These are phyloP conservation scores for Sicus ferrugineus DNA, from an alignment of 2,888 invertebrate species.

Conservation along the genomic window DNA sequence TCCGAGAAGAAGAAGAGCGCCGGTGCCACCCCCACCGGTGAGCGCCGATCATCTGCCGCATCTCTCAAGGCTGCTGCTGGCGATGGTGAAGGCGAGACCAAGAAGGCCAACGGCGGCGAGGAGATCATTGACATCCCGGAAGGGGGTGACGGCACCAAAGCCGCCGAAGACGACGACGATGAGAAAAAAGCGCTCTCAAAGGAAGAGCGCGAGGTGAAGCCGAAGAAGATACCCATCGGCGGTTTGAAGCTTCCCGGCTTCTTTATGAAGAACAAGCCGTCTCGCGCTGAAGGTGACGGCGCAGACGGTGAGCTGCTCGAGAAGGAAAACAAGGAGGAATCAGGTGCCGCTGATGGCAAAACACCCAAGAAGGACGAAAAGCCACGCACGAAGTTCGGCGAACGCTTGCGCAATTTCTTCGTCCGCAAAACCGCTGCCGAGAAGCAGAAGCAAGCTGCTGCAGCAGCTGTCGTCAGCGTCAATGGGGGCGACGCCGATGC, in stretches of 20 bases:
- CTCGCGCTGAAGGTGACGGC: slow-evolving; percentile 70
- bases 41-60: not conserved
- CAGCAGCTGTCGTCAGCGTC: slow-evolving; percentile 32
- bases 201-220: slow-evolving; percentile 78
- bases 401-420: slow-evolving; percentile 69
- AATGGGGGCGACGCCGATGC: slow-evolving; percentile 61
- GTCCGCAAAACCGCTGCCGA: slow-evolving; percentile 64
- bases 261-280: slow-evolving; percentile 79
- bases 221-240: slow-evolving; percentile 84
- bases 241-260: slow-evolving; percentile 90
- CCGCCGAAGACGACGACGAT: slow-evolving; percentile 47
- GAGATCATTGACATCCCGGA: slow-evolving; percentile 62
- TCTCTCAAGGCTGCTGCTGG: slow-evolving; percentile 39
- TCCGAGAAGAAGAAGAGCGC: slow-evolving; percentile 45
- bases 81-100: slow-evolving; percentile 38
- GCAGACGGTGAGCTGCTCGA: slow-evolving; percentile 66
- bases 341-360: slow-evolving; percentile 42
- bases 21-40: slow-evolving; percentile 40
- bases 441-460: slow-evolving; percentile 52
- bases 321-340: slow-evolving; percentile 60
- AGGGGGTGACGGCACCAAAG: slow-evolving; percentile 42
- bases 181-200: slow-evolving; percentile 66
- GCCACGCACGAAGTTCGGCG: slow-evolving; percentile 59
- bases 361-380: slow-evolving; percentile 54
- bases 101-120: slow-evolving; percentile 47